Conservation (phyloP, 1,140 invertebrate species). For the Leptestheria dahalacensis region DNA sequence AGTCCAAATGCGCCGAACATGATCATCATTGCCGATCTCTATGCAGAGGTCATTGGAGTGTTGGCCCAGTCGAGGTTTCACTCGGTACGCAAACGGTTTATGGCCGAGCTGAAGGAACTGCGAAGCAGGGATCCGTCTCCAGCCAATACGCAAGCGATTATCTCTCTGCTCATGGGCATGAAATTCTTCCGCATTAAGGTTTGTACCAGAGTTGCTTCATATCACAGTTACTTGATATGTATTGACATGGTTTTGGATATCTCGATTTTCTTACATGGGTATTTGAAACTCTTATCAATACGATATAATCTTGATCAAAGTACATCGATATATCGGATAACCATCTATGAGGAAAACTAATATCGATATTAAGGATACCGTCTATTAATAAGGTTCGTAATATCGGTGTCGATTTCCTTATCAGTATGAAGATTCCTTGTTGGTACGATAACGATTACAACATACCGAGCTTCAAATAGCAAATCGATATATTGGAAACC, state of each 20-base stretch:
- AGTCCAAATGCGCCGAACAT: constrained; percentile 89
- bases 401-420: too few species aligned
- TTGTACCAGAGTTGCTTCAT: constrained; percentile 12
- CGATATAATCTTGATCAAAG: too few species aligned
- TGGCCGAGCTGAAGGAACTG: constrained; percentile 82
- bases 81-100: constrained; percentile 83
- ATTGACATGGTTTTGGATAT: background rate
- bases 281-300: background rate
- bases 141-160: constrained; percentile 85
- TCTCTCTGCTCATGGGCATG: constrained; percentile 96
- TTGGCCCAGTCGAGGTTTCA: constrained; percentile 86
- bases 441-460: too few species aligned
- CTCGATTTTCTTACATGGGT: background rate
- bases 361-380: too few species aligned
- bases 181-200: constrained; percentile 93
- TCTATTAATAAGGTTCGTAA: too few species aligned
- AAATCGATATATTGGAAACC: too few species aligned
- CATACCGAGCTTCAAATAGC: too few species aligned
- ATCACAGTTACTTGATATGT: background rate
- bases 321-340: too few species aligned
- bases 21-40: constrained; percentile 91
- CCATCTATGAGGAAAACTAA: too few species aligned
- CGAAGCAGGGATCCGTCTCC: constrained; percentile 69
- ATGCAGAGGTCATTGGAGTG: constrained; percentile 97
- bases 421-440: too few species aligned